Evolutionary conservation across 2,113 vertebrate species (phyloP).

Genomic region (Psilopogon haemacephalus): DNA sequence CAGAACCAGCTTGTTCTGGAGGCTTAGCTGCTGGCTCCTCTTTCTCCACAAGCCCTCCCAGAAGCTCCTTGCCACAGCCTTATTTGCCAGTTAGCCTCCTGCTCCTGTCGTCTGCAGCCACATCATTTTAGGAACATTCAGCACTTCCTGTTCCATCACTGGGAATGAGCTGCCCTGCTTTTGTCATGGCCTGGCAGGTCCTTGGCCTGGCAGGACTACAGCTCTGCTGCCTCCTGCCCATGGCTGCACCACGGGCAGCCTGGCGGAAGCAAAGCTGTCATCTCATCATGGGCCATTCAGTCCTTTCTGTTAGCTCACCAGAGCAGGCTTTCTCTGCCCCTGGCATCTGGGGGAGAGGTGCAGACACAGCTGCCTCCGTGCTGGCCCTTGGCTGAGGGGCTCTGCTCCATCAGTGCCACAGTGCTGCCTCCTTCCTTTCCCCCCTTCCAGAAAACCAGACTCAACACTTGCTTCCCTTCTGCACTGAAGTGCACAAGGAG

Average conservation of each 20-base stretch:
- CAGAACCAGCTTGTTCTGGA: constrained; percentile 29
- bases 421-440: not conserved
- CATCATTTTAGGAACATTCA: not conserved
- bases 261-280: not conserved
- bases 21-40: constrained; percentile 39
- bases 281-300: fast-evolving
- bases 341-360: not conserved
- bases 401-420: not conserved
- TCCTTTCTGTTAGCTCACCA: not conserved
- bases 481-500: not conserved
- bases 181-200: not conserved
- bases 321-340: not conserved
- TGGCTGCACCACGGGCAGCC: fast-evolving
- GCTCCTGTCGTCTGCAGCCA: not conserved
- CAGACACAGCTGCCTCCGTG: not conserved
- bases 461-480: not conserved
- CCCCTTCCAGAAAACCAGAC: not conserved
- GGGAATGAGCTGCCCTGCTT: not conserved
- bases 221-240: not conserved
- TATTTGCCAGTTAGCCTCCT: not conserved
- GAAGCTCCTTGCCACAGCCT: not conserved
- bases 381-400: not conserved
- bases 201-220: not conserved
- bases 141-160: not conserved
- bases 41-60: constrained; percentile 15